Percentiles rank a stretch among this genome's conserved stretches.
Evolutionary conservation across 2,113 vertebrate genomes (phyloP).

Genomic region (Odontesthes bonariensis): DNA sequence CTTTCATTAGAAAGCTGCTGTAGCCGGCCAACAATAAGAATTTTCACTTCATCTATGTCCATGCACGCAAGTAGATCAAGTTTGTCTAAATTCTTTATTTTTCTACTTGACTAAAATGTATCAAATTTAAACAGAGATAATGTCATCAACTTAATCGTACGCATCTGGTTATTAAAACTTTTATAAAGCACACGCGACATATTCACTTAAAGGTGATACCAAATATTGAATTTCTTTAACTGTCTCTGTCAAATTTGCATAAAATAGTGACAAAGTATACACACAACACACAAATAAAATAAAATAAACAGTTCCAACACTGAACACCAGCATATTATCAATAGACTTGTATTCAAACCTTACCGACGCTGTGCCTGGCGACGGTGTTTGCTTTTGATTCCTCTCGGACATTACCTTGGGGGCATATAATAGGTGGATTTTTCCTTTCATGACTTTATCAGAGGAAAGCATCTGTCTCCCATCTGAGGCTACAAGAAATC

Average conservation of each 20-base stretch:
- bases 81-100: constrained; percentile 1
- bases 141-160: background rate
- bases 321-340: constrained; percentile 16
- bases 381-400: constrained; percentile 19
- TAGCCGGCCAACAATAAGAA: no score
- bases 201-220: no score
- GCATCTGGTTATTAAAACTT: background rate
- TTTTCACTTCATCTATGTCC: constrained; percentile 4
- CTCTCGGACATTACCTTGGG: constrained; percentile 38
- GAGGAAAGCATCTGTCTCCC: constrained; percentile 69
- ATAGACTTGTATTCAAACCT: constrained; percentile 4
- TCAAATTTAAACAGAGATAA: background rate
- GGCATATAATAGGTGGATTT: constrained; percentile 62
- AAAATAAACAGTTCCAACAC: background rate
- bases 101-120: background rate
- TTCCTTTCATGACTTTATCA: constrained; percentile 64
- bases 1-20: no score
- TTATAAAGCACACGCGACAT: no score
- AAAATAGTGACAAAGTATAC: background rate
- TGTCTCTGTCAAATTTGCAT: background rate
- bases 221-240: no score
- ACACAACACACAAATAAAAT: no score
- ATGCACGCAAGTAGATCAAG: background rate
- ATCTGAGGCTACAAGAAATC: constrained; percentile 57
- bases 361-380: constrained; percentile 24